Percentiles rank a stretch among this genome's conserved stretches.
Conservation (phyloP, 2,888 invertebrate genomes). For the Pycnomerus fuliginosus region DNA sequence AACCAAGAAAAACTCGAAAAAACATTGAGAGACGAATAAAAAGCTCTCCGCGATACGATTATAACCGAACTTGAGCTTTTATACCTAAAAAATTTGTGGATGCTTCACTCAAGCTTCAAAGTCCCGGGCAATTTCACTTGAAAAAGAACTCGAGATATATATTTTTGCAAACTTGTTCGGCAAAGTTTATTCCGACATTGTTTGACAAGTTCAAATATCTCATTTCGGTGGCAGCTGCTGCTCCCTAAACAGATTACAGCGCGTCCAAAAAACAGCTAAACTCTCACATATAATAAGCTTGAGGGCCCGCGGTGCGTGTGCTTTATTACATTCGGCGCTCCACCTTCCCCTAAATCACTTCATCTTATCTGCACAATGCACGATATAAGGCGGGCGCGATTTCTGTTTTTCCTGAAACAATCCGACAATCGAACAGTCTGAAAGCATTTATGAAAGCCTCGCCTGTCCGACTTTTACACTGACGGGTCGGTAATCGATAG, state of each 20-base stretch:
- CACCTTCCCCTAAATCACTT: slow-evolving; percentile 18
- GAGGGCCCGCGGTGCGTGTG: slow-evolving; percentile 22
- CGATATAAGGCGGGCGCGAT: no score
- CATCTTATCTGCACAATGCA: slow-evolving; percentile 16
- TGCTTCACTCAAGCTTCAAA: no score
- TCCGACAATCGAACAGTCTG: no score
- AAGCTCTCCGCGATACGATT: no score
- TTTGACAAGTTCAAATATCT: slow-evolving; percentile 16
- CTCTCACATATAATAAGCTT: slow-evolving; percentile 22
- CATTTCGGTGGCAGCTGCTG: slow-evolving; percentile 21
- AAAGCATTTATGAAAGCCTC: no score
- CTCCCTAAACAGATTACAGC: slow-evolving; percentile 23
- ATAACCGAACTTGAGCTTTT: no score
- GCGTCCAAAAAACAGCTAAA: slow-evolving; percentile 21
- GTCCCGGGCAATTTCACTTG: no score
- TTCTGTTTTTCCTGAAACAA: no score
- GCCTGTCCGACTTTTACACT: slow-evolving; percentile 16
- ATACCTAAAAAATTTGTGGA: no score
- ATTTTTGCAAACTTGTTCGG: neutral
- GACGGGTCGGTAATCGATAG: slow-evolving; percentile 18
- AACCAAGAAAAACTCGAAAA: no score
- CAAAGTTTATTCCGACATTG: slow-evolving; percentile 3
- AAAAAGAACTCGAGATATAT: no score
- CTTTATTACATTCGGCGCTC: slow-evolving; percentile 24
- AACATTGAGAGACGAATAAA: no score